These are phyloP conservation scores for Ptycholaimellus sp. DNA, from an alignment of 2,888 invertebrate genomes.

Conservation along the genomic window DNA sequence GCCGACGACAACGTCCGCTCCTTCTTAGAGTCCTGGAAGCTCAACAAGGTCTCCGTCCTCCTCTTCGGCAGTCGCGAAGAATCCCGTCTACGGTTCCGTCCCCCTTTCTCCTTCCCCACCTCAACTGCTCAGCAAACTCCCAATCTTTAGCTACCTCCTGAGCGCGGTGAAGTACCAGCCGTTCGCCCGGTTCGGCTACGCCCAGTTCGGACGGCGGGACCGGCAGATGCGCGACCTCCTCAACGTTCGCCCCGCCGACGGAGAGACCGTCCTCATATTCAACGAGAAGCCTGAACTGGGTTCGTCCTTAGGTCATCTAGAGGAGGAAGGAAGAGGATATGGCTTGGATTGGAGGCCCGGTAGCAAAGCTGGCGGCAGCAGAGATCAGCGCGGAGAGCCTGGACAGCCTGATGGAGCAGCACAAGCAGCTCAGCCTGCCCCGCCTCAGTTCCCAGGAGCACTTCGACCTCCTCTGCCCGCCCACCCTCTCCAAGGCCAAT, in stretches of 20 bases:
- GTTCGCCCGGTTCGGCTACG: slow-evolving; percentile 19
- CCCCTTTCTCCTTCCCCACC: too few species aligned
- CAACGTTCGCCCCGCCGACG: slow-evolving; percentile 14
- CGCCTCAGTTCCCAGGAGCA: slow-evolving; percentile 24
- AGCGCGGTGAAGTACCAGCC: slow-evolving; percentile 17
- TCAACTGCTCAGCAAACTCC: too few species aligned
- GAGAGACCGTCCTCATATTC: slow-evolving; percentile 30
- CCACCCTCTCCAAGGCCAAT: slow-evolving; percentile 12
- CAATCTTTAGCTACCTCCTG: too few species aligned
- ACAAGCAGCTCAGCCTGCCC: slow-evolving; percentile 28
- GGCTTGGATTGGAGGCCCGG: too few species aligned
- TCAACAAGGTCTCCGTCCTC: slow-evolving; percentile 17
- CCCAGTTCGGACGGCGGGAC: slow-evolving; percentile 9
- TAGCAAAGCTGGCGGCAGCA: too few species aligned
- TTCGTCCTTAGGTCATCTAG: not conserved
- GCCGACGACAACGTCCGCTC: too few species aligned
- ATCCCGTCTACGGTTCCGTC: slow-evolving; percentile 15
- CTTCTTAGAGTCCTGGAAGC: too few species aligned
- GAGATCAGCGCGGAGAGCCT: slow-evolving; percentile 18
- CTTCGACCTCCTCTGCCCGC: slow-evolving; percentile 30
- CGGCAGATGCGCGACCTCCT: slow-evolving; percentile 12
- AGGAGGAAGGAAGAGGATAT: too few species aligned
- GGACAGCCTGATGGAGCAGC: slow-evolving; percentile 26
- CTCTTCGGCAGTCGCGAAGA: slow-evolving; percentile 15
- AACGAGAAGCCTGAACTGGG: slow-evolving; percentile 27